These are phyloP conservation scores for Strix uralensis DNA, from an alignment of 2,113 vertebrate species.

Conservation along the genomic window DNA sequence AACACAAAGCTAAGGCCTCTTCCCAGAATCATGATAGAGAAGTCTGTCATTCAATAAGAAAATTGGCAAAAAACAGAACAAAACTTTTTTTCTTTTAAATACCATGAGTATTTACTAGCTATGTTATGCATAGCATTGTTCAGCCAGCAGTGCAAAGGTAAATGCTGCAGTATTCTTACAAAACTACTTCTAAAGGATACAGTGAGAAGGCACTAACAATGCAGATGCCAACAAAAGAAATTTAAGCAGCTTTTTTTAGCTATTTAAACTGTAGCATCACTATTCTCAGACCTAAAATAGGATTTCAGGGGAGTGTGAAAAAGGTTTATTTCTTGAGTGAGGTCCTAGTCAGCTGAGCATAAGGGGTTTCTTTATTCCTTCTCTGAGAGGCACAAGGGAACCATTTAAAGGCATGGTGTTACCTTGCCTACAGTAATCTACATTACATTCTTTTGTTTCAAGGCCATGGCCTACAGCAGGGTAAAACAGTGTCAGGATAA, in stretches of 20 bases:
- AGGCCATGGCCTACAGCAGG: neutral
- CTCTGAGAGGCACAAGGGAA: neutral
- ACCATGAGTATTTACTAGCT: neutral
- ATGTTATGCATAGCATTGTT: neutral
- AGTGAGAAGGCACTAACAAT: neutral
- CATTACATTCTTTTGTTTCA: neutral
- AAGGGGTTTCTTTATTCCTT: neutral
- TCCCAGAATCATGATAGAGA: neutral
- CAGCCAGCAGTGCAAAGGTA: neutral
- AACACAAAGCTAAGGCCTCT: neutral
- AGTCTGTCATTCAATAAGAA: neutral
- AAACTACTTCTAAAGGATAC: neutral
- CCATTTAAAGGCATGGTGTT: neutral
- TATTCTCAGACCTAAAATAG: neutral
- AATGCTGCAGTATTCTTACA: neutral
- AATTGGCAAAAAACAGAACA: accelerated
- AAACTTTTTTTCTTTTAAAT: neutral
- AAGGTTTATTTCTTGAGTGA: neutral
- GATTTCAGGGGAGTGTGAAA: neutral
- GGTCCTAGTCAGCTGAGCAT: neutral
- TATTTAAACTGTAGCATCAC: neutral
- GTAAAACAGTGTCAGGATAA: neutral
- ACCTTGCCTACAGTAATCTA: neutral
- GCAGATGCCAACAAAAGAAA: neutral
- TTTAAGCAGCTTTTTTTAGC: neutral